Base-by-base conservation (phyloP, 64 coral and sea anemone genomes). In the Stylophora pistillata region DNA sequence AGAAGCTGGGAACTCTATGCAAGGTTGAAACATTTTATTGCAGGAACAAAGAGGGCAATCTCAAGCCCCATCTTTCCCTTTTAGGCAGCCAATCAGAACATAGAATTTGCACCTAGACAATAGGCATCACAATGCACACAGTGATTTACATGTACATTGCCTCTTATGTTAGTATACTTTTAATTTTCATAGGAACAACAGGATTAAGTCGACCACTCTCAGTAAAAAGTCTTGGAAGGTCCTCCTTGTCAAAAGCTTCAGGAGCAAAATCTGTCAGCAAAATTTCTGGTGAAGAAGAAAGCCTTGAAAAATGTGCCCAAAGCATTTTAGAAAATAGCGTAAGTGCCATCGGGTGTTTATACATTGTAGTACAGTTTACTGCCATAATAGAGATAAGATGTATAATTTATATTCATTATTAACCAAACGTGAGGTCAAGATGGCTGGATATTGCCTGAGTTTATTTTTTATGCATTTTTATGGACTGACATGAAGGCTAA, bases 311-410 rank as follows among this genome's bases (percentile, higher is more conserved):
- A 95, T 87, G 89, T 93, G 83, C 86, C 25, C 87, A 89, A 32
- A 97, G 73, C 29, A 93, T 99, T 88, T 93, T 99, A 47, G 88
- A 99, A 10, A 93, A 79, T 14, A 93, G 97, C 59, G 97, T 99
- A 93, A 98, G 95, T 92, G 3, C 2, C 56, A 31, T 27, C 3
- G 20, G 53, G 71, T 2, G 13, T 29, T 87, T 21, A 5, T 21
- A 5, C 12, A 3, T 25, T 6, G 23, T 9, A 26, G 64, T 21
- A 68, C 26, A n/a, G n/a, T 3, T 47, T 47, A 47, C 37, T 47
- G 37, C 37, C 37, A 47, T 47, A 47, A 4, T 47, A 7, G 37
- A 47, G 37, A 47, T 47, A 3, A 47, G 37, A 47, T 47, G 3
- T 47, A 7, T 47, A n/a, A n/a, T n/a, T n/a, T n/a, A n/a, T n/a